Conservation (phyloP, 2,797 vertebrate genomes). For the Pseudotriccus pelzelni region DNA sequence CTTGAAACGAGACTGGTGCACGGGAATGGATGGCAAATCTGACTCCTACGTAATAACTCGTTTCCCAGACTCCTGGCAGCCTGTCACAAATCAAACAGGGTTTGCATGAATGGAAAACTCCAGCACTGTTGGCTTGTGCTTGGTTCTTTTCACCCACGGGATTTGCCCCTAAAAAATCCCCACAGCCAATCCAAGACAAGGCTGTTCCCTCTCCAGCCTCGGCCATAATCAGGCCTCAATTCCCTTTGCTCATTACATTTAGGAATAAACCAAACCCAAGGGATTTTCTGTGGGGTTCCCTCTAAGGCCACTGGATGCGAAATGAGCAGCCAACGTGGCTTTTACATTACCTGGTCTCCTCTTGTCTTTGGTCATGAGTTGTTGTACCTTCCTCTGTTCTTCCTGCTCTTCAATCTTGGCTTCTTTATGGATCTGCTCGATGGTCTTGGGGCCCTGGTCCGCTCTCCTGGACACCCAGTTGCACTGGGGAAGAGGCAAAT, state of each 20-base stretch:
- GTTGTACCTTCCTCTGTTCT: conserved; percentile 96
- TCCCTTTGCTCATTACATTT: neutral
- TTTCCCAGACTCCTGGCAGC: neutral
- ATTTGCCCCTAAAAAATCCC: neutral
- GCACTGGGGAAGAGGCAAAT: conserved; percentile 77
- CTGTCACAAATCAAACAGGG: neutral
- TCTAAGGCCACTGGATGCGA: neutral
- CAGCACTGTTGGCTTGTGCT: neutral
- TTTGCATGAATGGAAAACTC: neutral
- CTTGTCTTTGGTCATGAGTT: conserved; percentile 96
- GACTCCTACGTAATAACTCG: neutral
- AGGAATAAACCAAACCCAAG: fast-evolving
- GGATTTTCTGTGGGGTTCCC: neutral
- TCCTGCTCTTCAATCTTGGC: conserved; percentile 98
- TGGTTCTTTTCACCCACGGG: neutral
- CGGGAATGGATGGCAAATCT: neutral
- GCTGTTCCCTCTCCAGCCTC: neutral
- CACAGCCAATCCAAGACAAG: neutral
- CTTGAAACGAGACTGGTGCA: neutral
- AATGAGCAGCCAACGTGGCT: neutral
- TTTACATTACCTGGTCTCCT: conserved; percentile 85
- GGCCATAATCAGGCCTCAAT: neutral
- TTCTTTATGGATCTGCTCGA: conserved; percentile 98
- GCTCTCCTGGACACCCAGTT: conserved; percentile 96
- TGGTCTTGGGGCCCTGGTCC: conserved; percentile 97